Base-by-base conservation (phyloP, 2,797 vertebrate genomes). In the Channa striata region DNA sequence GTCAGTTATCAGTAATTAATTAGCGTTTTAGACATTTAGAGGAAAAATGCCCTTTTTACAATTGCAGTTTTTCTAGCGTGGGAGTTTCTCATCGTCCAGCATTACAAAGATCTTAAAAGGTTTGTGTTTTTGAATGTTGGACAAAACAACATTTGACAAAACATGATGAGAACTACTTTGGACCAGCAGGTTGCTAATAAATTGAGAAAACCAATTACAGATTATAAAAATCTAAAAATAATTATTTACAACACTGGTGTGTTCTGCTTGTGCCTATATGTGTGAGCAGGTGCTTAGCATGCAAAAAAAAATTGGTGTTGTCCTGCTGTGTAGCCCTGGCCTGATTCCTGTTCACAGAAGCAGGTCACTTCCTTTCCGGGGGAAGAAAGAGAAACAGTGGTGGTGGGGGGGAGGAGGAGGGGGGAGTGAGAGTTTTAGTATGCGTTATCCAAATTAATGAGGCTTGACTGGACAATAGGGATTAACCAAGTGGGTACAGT, bases 271-370 rank as follows among this genome's bases (percentile, higher is more conserved):
- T 59, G 34, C 10, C 8, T 44, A 23, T 56, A 48, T 56, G 66
- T 76, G 63, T 54, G 59, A 61, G 58, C 36, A 30, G 77, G 70
- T 50, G 59, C 49, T 39, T 53, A 59, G 59, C 53, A 80, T 58
- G 68, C 72, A 76, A 83, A 79, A 67, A n/a, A 84, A 64, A 81
- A 82, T 81, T 78, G 50, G 77, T 84, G 83, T 86, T 65, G 75
- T 83, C 89, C 88, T 86, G 79, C 92, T 90, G 92, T 60, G 85
- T 60, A 72, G 82, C 88, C 63, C 50, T 91, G 88, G 84, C 86
- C 87, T 88, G 87, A 87, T 93, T 93, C 90, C 80, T 89, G 83
- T 81, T 88, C 85, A 86, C 74, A 92, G 86, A 91, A 93, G 80
- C 83, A 83, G 89, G 89, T 89, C 89, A 93, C 88, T 92, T 94